Percentiles rank a stretch among this genome's conserved stretches.
phyloP scores from a whole-genome alignment of 2,888 invertebrate genomes.

The Cheilosia urbana region DNA sequence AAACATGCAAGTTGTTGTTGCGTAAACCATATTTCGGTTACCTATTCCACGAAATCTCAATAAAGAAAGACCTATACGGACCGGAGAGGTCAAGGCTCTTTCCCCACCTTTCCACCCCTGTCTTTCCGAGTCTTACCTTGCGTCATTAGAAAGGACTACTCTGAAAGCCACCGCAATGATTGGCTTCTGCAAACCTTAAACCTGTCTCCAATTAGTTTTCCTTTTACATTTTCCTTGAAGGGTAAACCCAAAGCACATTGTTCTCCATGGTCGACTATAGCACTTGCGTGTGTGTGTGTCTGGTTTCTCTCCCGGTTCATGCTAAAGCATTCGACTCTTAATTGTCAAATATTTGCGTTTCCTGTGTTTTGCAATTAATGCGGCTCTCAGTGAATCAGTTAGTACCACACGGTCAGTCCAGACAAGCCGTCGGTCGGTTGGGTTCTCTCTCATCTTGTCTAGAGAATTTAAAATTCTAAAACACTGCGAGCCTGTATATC shows the following conservation, averaged over 20 bases:
- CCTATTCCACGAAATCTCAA: too few species aligned
- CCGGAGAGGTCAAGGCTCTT: too few species aligned
- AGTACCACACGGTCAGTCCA: slow-evolving; percentile 12
- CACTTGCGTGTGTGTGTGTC: slow-evolving; percentile 7
- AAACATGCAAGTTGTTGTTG: too few species aligned
- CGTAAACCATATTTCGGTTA: too few species aligned
- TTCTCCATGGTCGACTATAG: slow-evolving; percentile 44
- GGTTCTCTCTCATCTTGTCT: slow-evolving; percentile 17
- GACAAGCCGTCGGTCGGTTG: not conserved
- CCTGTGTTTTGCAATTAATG: slow-evolving; percentile 80
- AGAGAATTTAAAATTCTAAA: slow-evolving; percentile 65
- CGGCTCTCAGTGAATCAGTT: slow-evolving; percentile 27
- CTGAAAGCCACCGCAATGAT: too few species aligned
- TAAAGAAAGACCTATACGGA: too few species aligned
- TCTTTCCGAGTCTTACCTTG: too few species aligned
- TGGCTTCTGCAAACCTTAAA: too few species aligned
- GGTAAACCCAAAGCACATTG: slow-evolving; percentile 61
- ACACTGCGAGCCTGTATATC: slow-evolving; percentile 58
- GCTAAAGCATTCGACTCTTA: slow-evolving; percentile 72
- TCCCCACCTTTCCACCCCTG: too few species aligned
- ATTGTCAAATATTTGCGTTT: slow-evolving; percentile 80
- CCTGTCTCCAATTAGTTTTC: slow-evolving; percentile 43
- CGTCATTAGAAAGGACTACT: too few species aligned
- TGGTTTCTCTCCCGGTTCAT: slow-evolving; percentile 18
- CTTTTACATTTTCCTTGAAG: slow-evolving; percentile 47